phyloP scores from a whole-genome alignment of 2,888 invertebrate species.

The Drosophila anceps region DNA sequence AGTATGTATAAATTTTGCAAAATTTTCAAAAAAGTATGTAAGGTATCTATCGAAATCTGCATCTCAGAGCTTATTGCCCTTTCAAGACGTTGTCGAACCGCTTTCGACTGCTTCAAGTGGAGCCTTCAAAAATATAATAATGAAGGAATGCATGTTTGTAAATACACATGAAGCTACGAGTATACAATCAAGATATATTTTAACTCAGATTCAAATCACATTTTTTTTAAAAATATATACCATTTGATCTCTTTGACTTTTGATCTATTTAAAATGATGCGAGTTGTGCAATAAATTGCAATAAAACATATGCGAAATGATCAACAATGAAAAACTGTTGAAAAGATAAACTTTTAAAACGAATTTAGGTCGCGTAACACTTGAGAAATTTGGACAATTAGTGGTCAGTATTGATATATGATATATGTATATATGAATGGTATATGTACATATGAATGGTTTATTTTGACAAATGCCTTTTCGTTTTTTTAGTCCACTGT shows the following conservation, averaged over 20 bases:
- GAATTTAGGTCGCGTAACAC: constrained; percentile 46
- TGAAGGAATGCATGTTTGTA: neutral
- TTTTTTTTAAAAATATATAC: neutral
- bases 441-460: neutral
- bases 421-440: neutral
- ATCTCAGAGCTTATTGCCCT: neutral
- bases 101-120: neutral
- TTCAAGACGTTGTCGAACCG: neutral
- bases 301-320: constrained; percentile 9
- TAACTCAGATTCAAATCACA: neutral
- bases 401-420: constrained; percentile 18
- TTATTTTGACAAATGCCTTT: constrained; percentile 27
- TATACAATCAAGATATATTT: too few relatives aligned
- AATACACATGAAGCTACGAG: neutral
- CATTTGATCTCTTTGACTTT: constrained; percentile 1
- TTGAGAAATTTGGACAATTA: constrained; percentile 45
- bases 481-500: constrained; percentile 2
- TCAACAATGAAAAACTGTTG: constrained; percentile 15
- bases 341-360: constrained; percentile 24
- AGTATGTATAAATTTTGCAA: neutral
- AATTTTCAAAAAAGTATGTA: neutral
- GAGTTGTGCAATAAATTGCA: constrained; percentile 33
- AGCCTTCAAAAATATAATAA: neutral
- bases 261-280: constrained; percentile 12
- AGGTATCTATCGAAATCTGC: neutral